Conservation (phyloP, 2,113 vertebrate genomes). For the Aegithalos caudatus region DNA sequence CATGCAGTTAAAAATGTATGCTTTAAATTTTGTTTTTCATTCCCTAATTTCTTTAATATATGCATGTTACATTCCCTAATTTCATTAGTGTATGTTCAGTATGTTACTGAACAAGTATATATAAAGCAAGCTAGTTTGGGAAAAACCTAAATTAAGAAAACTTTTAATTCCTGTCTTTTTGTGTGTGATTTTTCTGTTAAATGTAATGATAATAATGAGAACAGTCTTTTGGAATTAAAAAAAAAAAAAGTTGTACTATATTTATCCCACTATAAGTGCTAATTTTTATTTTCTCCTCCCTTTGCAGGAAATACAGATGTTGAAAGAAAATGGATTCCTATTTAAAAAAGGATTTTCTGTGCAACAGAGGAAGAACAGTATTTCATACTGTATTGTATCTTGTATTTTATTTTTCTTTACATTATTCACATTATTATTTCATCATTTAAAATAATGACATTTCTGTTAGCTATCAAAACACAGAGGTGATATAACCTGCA, state of each 20-base stretch:
- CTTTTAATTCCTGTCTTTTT: not conserved
- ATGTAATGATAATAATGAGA: not conserved
- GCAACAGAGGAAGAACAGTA: not conserved
- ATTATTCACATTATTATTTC: not conserved
- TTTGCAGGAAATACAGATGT: not conserved
- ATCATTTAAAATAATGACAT: conserved; percentile 1
- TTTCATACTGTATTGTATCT: not conserved
- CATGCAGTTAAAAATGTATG: not conserved
- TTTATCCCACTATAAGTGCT: not conserved
- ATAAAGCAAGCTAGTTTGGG: not conserved
- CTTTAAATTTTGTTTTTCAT: not conserved
- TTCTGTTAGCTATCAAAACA: not conserved
- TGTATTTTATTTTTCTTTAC: not conserved
- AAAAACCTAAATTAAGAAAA: not conserved
- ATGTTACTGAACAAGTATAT: not conserved
- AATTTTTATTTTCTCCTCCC: not conserved
- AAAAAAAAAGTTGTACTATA: not conserved
- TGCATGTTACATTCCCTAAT: no score
- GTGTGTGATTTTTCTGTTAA: not conserved
- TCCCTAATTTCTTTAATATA: not conserved
- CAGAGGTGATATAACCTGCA: not conserved
- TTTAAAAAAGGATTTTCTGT: not conserved
- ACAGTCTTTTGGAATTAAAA: not conserved
- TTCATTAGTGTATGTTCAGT: not conserved
- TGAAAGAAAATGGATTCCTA: not conserved